These are phyloP conservation scores for Babyrousa celebensis DNA, from an alignment of 2,797 vertebrate species.

Conservation along the genomic window DNA sequence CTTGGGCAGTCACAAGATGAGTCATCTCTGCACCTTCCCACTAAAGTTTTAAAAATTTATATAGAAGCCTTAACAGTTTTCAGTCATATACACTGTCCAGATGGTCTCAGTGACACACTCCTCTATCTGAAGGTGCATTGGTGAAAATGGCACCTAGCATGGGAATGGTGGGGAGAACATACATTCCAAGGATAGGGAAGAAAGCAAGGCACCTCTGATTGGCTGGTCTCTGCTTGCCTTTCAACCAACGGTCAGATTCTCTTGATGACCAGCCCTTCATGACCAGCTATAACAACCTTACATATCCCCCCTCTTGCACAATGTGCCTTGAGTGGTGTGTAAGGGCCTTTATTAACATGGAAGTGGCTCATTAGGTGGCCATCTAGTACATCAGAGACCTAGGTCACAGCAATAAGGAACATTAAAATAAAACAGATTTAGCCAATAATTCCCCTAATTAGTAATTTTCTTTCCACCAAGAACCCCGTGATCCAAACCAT, in stretches of 20 bases:
- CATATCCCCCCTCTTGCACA: not conserved
- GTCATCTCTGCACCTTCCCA: not conserved
- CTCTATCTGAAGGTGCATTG: not conserved
- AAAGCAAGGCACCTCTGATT: not conserved
- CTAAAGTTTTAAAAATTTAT: not conserved
- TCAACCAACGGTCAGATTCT: not conserved
- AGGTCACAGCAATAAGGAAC: not conserved
- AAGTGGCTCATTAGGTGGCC: not conserved
- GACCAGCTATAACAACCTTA: not conserved
- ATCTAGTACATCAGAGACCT: not conserved
- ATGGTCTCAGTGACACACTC: not conserved
- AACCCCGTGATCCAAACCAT: not conserved
- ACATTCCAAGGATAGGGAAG: not conserved
- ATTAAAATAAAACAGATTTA: not conserved
- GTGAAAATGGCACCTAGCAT: not conserved
- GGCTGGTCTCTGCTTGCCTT: not conserved
- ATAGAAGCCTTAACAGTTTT: not conserved
- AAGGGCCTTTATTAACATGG: not conserved
- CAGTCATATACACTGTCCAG: not conserved
- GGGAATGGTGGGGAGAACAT: not conserved
- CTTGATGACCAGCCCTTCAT: not conserved
- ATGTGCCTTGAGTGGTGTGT: not conserved
- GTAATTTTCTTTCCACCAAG: not conserved
- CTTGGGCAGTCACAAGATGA: not conserved
- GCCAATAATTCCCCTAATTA: not conserved